These are phyloP conservation scores for Hypotaenidia philippensis DNA, from an alignment of 2,797 vertebrate species.

Conservation along the genomic window DNA sequence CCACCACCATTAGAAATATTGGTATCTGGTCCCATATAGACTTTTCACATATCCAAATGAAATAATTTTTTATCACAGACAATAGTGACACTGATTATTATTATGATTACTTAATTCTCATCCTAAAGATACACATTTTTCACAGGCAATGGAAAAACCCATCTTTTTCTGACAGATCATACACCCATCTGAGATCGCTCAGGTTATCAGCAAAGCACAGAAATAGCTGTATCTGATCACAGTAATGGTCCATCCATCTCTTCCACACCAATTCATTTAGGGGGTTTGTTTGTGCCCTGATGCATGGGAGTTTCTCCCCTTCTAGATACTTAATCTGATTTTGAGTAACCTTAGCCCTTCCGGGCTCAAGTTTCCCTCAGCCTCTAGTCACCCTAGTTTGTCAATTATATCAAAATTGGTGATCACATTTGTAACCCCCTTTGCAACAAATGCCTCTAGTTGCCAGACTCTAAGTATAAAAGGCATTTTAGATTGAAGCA, in stretches of 20 bases:
- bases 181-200: neutral
- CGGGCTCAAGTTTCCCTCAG: neutral
- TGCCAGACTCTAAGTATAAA: slow-evolving; percentile 11
- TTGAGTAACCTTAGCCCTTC: neutral
- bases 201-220: slow-evolving; percentile 29
- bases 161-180: neutral
- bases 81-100: neutral
- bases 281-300: neutral
- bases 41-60: neutral
- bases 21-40: neutral
- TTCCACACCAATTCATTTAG: slow-evolving; percentile 21
- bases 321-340: slow-evolving; percentile 34
- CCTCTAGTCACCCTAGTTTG: neutral
- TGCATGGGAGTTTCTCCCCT: neutral
- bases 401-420: slow-evolving; percentile 52
- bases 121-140: neutral
- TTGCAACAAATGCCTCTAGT: neutral
- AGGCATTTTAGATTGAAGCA: slow-evolving; percentile 31
- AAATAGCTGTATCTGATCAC: slow-evolving; percentile 38
- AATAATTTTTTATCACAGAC: neutral
- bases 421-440: neutral
- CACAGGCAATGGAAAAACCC: neutral
- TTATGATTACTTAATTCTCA: neutral
- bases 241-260: neutral
- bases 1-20: neutral